phyloP scores from a whole-genome alignment of 2,888 invertebrate genomes.

The Pharmacophagus antenor region DNA sequence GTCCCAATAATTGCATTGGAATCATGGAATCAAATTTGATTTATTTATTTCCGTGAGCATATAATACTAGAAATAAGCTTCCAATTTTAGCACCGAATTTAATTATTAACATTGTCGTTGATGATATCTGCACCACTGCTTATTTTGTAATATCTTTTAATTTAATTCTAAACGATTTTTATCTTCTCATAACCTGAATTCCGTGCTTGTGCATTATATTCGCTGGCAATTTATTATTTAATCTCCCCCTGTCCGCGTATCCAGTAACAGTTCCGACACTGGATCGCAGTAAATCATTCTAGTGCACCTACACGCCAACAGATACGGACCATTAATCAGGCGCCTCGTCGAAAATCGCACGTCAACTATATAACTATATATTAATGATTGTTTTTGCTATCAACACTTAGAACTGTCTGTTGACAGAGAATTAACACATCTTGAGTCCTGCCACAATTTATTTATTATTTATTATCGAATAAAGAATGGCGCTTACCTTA shows the following conservation, averaged over 20 bases:
- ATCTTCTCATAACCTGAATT: not conserved
- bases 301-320: conserved; percentile 31
- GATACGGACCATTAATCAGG: conserved; percentile 39
- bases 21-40: no score
- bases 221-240: conserved; percentile 12
- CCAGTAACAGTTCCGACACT: conserved; percentile 27
- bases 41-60: no score
- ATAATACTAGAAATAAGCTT: no score
- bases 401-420: not conserved
- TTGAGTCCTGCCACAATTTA: not conserved
- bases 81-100: no score
- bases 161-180: no score
- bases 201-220: not conserved
- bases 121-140: no score
- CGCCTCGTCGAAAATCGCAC: conserved; percentile 33
- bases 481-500: no score
- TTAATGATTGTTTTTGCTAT: not conserved
- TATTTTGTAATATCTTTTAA: no score
- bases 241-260: conserved; percentile 21
- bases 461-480: not conserved
- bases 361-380: conserved; percentile 34
- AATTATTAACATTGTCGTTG: no score
- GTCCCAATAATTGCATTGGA: no score
- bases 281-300: conserved; percentile 34
- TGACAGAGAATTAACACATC: not conserved